Base-by-base conservation (phyloP, 2,888 invertebrate genomes). In the Stomorhina lunata region DNA sequence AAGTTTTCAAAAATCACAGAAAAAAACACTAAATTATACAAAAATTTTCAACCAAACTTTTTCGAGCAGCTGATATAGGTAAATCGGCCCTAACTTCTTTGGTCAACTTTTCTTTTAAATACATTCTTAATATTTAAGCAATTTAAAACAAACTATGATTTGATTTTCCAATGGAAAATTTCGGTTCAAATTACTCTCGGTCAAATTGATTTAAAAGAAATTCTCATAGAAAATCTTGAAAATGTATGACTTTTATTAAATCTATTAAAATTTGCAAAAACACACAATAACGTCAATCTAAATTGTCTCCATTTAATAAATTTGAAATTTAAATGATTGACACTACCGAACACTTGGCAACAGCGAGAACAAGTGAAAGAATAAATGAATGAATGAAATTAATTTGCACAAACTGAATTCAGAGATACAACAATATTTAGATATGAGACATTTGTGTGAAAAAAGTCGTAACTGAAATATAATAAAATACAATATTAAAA, bases 291-390 rank as follows among this genome's bases (percentile, higher is more conserved):
- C 15, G 27, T 29, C 15, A 29, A 53, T 53, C 27, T 27, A 53
- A 53, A 53, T 53, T n/a, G 27, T 53, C 27, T 53, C 27, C 27
- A 53, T 3, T 27, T 53, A 53, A 27, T 53, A 53, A n/a, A n/a
- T n/a, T n/a, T n/a, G n/a, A n/a, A n/a, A 53, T 53, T 53, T 53
- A 53, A 53, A 53, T 15, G 27, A 53, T 4, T 53, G 48, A 48
- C 50, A 53, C 3, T 9, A 53, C 27, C n/a, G n/a, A n/a, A 50
- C 25, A 53, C 27, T 15, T 6, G 27, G 15, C 2, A 12, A 22
- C 12, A 7, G 17, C 4, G 43, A 17, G 2, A 6, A 17, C 9
- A 43, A 12, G n/a, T n/a, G n/a, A n/a, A n/a, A n/a, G n/a, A n/a
- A n/a, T n/a, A n/a, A n/a, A n/a, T n/a, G n/a, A n/a, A n/a, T n/a